phyloP scores from a whole-genome alignment of 2,888 invertebrate species.

The Deroplatys truncata region DNA sequence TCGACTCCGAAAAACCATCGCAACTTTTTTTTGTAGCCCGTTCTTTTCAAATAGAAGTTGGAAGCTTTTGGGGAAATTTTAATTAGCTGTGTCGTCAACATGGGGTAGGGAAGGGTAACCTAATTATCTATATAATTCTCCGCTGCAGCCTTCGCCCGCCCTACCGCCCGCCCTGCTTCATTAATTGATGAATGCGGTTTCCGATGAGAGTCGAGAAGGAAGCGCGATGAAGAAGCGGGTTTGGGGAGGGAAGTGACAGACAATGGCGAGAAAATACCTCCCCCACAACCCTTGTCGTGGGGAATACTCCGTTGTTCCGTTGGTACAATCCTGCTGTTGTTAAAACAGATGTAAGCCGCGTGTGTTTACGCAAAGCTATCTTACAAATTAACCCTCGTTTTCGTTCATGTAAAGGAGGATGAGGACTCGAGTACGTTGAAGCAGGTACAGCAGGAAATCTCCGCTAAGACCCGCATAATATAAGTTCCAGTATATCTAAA shows the following conservation, averaged over 20 bases:
- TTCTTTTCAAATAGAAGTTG: not conserved
- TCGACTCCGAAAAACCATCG: not conserved
- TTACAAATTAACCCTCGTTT: not conserved
- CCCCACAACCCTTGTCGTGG: not conserved
- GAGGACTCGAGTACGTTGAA: no score
- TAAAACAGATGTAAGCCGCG: not conserved
- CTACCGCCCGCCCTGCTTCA: not conserved
- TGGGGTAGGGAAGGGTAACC: not conserved
- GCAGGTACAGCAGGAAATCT: no score
- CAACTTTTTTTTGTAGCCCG: not conserved
- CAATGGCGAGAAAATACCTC: not conserved
- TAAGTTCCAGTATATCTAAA: no score
- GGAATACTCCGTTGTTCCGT: not conserved
- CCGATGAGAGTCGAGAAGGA: constrained; percentile 6
- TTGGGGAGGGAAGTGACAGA: not conserved
- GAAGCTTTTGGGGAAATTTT: constrained; percentile 5
- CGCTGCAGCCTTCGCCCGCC: not conserved
- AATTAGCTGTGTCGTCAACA: constrained; percentile 18
- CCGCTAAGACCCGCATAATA: no score
- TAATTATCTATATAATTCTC: constrained; percentile 17
- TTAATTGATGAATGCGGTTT: constrained; percentile 21
- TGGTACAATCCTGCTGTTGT: not conserved
- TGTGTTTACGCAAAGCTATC: not conserved
- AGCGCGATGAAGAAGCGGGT: not conserved
- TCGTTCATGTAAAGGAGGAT: not conserved